Evolutionary conservation across 1,140 invertebrate genomes (phyloP).

Genomic region (Nasonia longicornis): DNA sequence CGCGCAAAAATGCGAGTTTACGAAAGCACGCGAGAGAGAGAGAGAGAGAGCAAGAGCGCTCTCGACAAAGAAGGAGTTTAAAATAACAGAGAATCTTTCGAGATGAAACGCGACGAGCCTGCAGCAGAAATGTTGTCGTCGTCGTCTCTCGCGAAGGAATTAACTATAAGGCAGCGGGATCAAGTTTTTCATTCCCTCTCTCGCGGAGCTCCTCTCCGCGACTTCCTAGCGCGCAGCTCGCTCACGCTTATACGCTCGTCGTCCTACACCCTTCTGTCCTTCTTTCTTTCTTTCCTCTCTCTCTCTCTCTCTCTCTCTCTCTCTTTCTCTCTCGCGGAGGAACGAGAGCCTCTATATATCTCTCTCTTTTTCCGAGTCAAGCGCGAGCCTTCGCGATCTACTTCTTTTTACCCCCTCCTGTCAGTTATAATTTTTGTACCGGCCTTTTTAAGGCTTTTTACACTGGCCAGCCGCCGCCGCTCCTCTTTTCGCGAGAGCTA

Average conservation of each 20-base stretch:
- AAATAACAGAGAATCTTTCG: conserved; percentile 51
- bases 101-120: conserved; percentile 44
- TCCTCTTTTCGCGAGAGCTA: too few relatives aligned
- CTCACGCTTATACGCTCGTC: conserved; percentile 42
- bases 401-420: conserved; percentile 36
- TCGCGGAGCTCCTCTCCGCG: conserved; percentile 48
- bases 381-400: conserved; percentile 29
- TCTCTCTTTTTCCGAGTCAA: conserved; percentile 41
- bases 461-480: too few relatives aligned
- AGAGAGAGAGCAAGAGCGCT: neutral
- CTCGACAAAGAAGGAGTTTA: conserved; percentile 29
- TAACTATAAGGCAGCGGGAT: conserved; percentile 57
- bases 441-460: conserved; percentile 1
- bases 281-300: conserved; percentile 34
- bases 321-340: neutral
- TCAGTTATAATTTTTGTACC: conserved; percentile 40
- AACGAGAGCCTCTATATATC: conserved; percentile 20
- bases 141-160: conserved; percentile 38
- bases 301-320: neutral
- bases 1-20: conserved; percentile 6
- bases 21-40: neutral
- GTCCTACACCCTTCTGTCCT: conserved; percentile 43
- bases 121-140: conserved; percentile 16
- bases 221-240: conserved; percentile 66
- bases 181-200: conserved; percentile 62